phyloP scores from a whole-genome alignment of 2,113 vertebrate species.

The Axis porcinus region DNA sequence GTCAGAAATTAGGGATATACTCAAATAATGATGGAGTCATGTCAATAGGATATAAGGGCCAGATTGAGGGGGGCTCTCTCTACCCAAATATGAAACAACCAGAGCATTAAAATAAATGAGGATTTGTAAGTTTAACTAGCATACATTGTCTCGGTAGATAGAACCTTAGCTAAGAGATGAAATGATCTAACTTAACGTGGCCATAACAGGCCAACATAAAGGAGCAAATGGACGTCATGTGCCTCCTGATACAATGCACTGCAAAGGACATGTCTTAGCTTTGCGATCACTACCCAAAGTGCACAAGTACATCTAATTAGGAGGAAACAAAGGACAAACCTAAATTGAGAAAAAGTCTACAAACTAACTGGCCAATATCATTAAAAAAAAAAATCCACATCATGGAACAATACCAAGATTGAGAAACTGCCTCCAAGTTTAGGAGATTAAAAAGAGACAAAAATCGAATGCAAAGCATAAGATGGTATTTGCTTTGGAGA shows the following conservation, averaged over 20 bases:
- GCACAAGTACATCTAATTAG: not conserved
- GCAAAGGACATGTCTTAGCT: not conserved
- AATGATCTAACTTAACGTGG: not conserved
- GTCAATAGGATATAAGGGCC: not conserved
- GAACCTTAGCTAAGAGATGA: not conserved
- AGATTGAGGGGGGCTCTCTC: not conserved
- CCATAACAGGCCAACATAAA: not conserved
- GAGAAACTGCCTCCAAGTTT: not conserved
- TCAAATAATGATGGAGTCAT: not conserved
- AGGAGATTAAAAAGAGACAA: not conserved
- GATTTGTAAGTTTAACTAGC: not conserved
- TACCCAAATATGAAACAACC: not conserved
- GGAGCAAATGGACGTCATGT: not conserved
- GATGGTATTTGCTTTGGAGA: not conserved
- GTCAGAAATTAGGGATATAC: not conserved
- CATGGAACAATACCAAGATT: not conserved
- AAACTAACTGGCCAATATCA: not conserved
- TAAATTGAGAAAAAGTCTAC: not conserved
- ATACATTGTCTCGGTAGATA: not conserved
- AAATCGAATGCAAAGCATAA: not conserved
- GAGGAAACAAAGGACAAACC: not conserved
- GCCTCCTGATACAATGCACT: not conserved
- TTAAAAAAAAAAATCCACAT: not conserved
- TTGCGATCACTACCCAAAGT: not conserved
- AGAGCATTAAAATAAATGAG: not conserved